These are phyloP conservation scores for Phalacrocorax brasilianus DNA, from an alignment of 2,113 vertebrate species.

Conservation along the genomic window DNA sequence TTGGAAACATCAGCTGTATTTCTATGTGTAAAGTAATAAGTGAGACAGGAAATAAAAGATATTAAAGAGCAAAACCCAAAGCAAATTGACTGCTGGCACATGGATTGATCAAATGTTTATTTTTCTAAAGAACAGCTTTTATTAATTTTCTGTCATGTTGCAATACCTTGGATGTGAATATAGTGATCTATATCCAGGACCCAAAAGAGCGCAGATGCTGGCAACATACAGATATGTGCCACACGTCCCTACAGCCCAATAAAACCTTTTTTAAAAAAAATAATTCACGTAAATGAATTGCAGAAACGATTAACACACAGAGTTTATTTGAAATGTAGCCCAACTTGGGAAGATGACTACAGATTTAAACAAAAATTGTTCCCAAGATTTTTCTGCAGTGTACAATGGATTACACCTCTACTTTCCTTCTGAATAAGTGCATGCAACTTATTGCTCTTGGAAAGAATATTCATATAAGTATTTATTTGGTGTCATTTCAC, in stretches of 20 bases:
- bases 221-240: not conserved
- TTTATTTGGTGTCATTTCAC: not conserved
- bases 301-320: not conserved
- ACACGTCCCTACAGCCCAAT: not conserved
- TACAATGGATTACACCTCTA: not conserved
- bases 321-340: not conserved
- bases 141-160: slow-evolving; percentile 47
- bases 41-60: not conserved
- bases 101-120: not conserved
- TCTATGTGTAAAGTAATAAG: slow-evolving; percentile 11
- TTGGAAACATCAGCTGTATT: not conserved
- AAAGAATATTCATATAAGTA: not conserved
- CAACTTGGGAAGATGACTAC: not conserved
- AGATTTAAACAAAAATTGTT: not conserved
- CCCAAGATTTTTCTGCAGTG: not conserved
- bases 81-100: not conserved
- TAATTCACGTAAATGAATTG: not conserved
- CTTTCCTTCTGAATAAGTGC: not conserved
- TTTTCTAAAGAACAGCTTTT: slow-evolving; percentile 42
- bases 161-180: slow-evolving; percentile 42
- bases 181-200: not conserved
- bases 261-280: not conserved
- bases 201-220: not conserved
- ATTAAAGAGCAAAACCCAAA: slow-evolving; percentile 16
- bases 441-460: not conserved